Evolutionary conservation across 2,113 vertebrate species (phyloP), one percentile per base, ranked within the genome.

Genomic region (Periophthalmodon schlosseri): DNA sequence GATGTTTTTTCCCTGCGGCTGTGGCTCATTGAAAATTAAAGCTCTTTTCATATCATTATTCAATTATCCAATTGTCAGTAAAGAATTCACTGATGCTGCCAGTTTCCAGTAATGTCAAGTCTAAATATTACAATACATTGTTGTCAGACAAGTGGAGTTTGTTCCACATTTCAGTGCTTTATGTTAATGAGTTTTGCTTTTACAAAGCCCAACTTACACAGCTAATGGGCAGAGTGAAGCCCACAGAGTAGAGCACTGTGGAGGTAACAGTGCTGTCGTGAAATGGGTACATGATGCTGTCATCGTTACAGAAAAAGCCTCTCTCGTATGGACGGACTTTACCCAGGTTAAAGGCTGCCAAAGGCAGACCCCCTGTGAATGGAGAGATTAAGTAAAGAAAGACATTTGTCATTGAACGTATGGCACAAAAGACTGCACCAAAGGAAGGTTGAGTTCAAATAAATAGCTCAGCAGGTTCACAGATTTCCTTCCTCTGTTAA

Each of bases 271-370:
- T 99, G 95, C 97, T 93, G 89, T 86, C 77, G 94, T 96, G 96
- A 96, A 96, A 99, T 71, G 96, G 97, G 90, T 98, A 99, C 91
- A 89, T 94, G 96, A 99, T 97, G 96, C 93, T 97, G 90, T 95
- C 96, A 91, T 99, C 98, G 86, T 92, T 94, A 99, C 98, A 99
- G 96, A 97, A 98, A 98, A 99, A 96, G 94, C 98, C 97, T 89
- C 96, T 96, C 90, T 98, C 95, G 95, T 96, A 99, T 73, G 97
- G 97, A 84, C 95, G 94, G 93, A 98, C 92, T 94, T 97, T 96
- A 95, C 93, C 95, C 94, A 98, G 95, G 95, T 98, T 99, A 96
- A 97, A 95, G 94, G 95, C 95, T 84, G 95, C 95, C 93, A 99
- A 91, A 75, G 98, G 97, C 91, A 99, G 92, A 88, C 94, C 95